Evolutionary conservation across 2,888 invertebrate species (phyloP), one percentile per base, ranked within the genome.

Genomic region (Drosophila quinaria): DNA sequence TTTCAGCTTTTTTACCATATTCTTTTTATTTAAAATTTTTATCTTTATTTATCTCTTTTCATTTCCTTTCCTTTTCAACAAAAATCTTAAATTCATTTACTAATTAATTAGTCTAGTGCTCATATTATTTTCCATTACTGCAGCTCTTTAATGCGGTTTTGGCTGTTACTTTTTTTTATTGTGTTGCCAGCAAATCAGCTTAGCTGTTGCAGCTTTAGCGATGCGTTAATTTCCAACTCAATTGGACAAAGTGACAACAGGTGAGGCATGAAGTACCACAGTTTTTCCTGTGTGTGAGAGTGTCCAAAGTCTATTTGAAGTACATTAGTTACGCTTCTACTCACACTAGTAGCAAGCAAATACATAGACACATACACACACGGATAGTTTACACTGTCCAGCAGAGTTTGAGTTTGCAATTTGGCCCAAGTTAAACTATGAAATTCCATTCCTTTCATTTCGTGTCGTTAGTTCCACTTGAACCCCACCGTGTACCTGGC

Each of bases 361-460:
- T 35, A 47, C 39, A 52, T 22, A 56, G 33, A 58, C 17, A 37
- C 19, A 11, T 39, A 47, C 15, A 35, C 35, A 51, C 31, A 22
- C 35, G 15, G 25, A 4, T 29, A 13, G 25, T 44, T 51, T 47
- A 29, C 46, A 60, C 42, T 70, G 75, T 42, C 76, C 76, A 77
- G 55, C 60, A 70, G 58, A 46, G 47, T 25, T 71, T 67, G 80
- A 77, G 77, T 77, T 79, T 58, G 58, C 66, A 71, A 71, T 80
- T 64, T 64, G 67, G 59, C 49, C 66, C 66, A 68, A 56, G 60
- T 59, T 56, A 76, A 83, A 83, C 83, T 83, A 88, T 82, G 72
- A 82, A 82, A 83, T 83, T 80, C 83, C 83, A 83, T 83, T 80
- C 83, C 83, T 65, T 68, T 74, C 63, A 70, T 83, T 83, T 74